Percentiles rank a stretch among this genome's conserved stretches.
These are phyloP conservation scores for Digitonthophagus gazella DNA, from an alignment of 2,888 invertebrate species.

Conservation along the genomic window DNA sequence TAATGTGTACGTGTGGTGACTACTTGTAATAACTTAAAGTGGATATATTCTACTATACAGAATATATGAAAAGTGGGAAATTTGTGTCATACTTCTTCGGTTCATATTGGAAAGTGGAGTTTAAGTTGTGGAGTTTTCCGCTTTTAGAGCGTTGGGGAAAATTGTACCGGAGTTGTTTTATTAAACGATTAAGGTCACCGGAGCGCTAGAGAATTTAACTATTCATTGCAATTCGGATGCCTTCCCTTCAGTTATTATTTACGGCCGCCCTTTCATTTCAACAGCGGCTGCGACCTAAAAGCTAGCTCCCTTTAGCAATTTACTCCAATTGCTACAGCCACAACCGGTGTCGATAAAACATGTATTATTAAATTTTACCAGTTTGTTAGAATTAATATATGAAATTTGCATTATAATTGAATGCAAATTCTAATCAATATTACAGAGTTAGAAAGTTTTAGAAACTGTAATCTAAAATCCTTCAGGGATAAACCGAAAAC, in stretches of 20 bases:
- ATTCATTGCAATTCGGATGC: background rate
- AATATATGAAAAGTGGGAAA: background rate
- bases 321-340: background rate
- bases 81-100: background rate
- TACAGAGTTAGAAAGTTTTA: too few species aligned
- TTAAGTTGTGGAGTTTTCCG: background rate
- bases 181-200: constrained; percentile 9
- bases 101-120: background rate
- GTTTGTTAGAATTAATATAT: too few species aligned
- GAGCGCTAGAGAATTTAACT: background rate
- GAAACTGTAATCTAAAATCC: too few species aligned
- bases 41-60: too few species aligned
- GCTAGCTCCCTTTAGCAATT: background rate
- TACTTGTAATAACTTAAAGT: too few species aligned
- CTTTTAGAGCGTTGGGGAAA: constrained; percentile 9
- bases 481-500: too few species aligned
- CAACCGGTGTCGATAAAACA: background rate
- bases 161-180: constrained; percentile 8
- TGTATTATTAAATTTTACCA: background rate
- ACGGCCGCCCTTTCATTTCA: background rate
- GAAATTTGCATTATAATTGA: too few species aligned
- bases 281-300: background rate
- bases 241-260: background rate
- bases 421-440: too few species aligned
- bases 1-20: too few species aligned